Evolutionary conservation across 92 coral and sea anemone species (phyloP), one percentile per base, ranked within the genome.

Genomic region (Siderastrea radians): DNA sequence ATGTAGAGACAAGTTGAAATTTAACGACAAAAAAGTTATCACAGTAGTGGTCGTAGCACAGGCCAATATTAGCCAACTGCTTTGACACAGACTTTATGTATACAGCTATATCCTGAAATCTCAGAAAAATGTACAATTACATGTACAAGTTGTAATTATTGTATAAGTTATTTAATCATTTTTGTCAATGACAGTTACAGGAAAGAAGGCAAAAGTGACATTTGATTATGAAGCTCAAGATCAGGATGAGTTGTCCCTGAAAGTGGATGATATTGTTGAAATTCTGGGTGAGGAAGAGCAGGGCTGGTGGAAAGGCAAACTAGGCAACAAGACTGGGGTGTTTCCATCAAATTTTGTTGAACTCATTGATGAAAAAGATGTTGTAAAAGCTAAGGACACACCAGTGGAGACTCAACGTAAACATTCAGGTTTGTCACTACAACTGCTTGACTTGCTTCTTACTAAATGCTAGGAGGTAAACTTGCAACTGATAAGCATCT

Each of bases 251-350:
- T 89, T 97, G 44, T 68, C 94, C 14, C 65, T 97, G 9, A 77
- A 82, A 64, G 62, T 76, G 57, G 95, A 93, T 45, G 96, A 91
- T 7, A 46, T 93, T 9, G 92, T 97, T 50, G 91, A 93, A 57
- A 80, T 97, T 5, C 49, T 95, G 49, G 45, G 82, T 4, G 96
- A 95, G 45, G 94, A 93, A 7, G 99, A 97, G 64, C 94, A 90
- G 6, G 99, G 99, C 3, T 97, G 99, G 99, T 97, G 99, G 99
- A 90, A 93, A 60, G 99, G 99, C 15, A 84, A 60, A 5, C 49
- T 93, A 1, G 73, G 62, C 49, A 95, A 94, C 51, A 90, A 75
- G 43, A 59, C 65, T 73, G 99, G 99, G 0, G 94, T 97, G 57
- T 95, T 97, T 70, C 99, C 99, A 9, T 91, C 98, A 12, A 97